Base-by-base conservation (phyloP, 2,888 invertebrate genomes). In the Pammene aurita region DNA sequence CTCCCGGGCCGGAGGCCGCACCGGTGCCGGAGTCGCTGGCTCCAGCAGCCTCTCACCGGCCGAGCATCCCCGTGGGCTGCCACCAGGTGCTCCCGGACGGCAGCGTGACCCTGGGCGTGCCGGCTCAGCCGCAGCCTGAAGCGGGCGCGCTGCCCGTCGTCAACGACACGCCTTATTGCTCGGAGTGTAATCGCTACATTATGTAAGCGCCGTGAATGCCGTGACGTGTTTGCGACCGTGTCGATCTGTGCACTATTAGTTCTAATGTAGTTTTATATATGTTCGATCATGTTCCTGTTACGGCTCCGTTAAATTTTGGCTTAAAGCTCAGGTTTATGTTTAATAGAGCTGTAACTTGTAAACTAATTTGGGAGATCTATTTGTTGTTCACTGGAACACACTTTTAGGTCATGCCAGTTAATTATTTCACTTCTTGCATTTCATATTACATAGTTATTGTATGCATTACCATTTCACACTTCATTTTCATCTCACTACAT, bases 111-210 rank as follows among this genome's bases (percentile, higher is more conserved):
- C 89, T 85, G 77, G 92, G 88, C 80, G 85, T 87, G 72, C 84
- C 85, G 63, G 80, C 83, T 14, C 83, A 84, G 54, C 77, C 80
- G 42, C 77, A 73, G 76, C 81, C 72, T 68, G 60, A 79, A 81
- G 77, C 81, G 73, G 86, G 82, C 74, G 77, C 83, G 72, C 86
- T 84, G 79, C 88, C 89, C 75, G 87, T 93, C 80, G 91, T 94
- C 88, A 88, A 90, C 91, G 91, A 94, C 83, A 92, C 94, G 77
- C 94, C 95, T 71, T 92, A 93, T 88, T 98, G 98, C 94, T 95
- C 95, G 84, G 96, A 96, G 84, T 98, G 98, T 94, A 96, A 96
- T 92, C 94, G 96, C 89, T 94, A 96, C 84, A 97, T 97, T 89
- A 96, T 96, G 97, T 97, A 95, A 96, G 96, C 89, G 84, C 79